Evolutionary conservation across 2,797 vertebrate species (phyloP), one percentile per base, ranked within the genome.

Genomic region (Halcyon leucocephala): DNA sequence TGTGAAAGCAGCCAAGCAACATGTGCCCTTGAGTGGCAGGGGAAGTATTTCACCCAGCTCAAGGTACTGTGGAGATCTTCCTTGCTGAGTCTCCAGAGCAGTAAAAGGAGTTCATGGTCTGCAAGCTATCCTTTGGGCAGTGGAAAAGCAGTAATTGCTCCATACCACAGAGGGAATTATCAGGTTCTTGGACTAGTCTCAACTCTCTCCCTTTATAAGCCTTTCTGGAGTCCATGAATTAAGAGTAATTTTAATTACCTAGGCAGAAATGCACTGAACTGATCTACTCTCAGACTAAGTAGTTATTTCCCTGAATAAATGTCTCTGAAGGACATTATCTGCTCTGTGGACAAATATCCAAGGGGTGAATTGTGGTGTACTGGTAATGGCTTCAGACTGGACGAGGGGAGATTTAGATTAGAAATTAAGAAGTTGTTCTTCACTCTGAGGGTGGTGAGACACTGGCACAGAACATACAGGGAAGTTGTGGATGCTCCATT

Each of bases 361-460:
- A 37, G 28, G 21, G 28, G 3, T n/a, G 6, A 0, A 0, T 41
- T 51, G 37, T 31, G 13, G 20, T 19, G 12, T 26, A 15, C 28
- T 24, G 16, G 18, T 54, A 54, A 19, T 54, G 28, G 18, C 29
- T 54, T 31, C 29, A 31, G 16, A 54, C 29, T 54, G 52, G 17
- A 31, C 12, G 29, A 31, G 29, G 52, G 52, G 29, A 54, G 17
- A 54, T 20, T 54, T 31, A 54, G 52, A 31, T 31, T 54, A 31
- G 29, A 31, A 54, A 54, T 54, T 31, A 54, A 10, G 52, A 31
- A 31, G 52, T 18, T 31, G 52, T 54, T 54, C 52, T 54, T 54
- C 17, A 31, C 52, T 54, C 29, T 54, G 52, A 54, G 52, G 18
- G 52, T 54, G 52, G 52, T 54, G 52, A 54, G 18, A 54, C 52